Evolutionary conservation across 2,888 invertebrate species (phyloP).

Genomic region (Dolichomitus sp.): DNA sequence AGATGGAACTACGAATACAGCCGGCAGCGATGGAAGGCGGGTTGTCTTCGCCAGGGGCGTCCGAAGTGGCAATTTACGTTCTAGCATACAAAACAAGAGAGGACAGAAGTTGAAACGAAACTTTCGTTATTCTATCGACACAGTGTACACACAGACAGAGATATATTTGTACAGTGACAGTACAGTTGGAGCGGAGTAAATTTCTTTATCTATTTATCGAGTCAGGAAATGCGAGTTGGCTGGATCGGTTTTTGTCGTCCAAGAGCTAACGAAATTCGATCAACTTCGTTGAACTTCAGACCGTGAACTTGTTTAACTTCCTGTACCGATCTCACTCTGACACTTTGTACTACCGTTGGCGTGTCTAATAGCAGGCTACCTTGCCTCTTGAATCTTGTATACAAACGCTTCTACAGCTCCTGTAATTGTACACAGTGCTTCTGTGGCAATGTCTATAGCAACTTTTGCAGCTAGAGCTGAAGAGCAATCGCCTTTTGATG

Average conservation of each 20-base stretch:
- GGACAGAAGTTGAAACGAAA: conserved; percentile 5
- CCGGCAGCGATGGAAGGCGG: conserved; percentile 38
- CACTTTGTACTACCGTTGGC: conserved; percentile 5
- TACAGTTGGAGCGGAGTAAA: conserved; percentile 15
- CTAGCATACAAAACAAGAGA: neutral
- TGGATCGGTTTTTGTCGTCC: conserved; percentile 35
- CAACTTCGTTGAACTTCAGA: conserved; percentile 43
- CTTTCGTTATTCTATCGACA: neutral
- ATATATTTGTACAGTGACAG: conserved; percentile 3
- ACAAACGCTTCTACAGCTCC: neutral
- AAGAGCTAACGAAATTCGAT: conserved; percentile 51
- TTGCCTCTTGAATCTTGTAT: conserved; percentile 32
- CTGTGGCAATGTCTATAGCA: conserved; percentile 1
- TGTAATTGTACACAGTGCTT: conserved; percentile 20
- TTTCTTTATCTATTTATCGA: conserved; percentile 35
- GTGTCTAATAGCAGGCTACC: conserved; percentile 3
- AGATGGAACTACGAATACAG: conserved; percentile 22
- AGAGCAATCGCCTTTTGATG: conserved; percentile 24
- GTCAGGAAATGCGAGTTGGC: conserved; percentile 40
- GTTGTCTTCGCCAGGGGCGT: conserved; percentile 48
- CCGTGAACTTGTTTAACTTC: conserved; percentile 51
- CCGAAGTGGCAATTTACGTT: conserved; percentile 21
- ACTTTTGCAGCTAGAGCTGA: neutral
- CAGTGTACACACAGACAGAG: neutral
- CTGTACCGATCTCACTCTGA: neutral